A percentile compares a stretch with the other conserved stretches of the same genome.
phyloP scores from a whole-genome alignment of 2,113 vertebrate genomes.

The Bufo gargarizans region DNA sequence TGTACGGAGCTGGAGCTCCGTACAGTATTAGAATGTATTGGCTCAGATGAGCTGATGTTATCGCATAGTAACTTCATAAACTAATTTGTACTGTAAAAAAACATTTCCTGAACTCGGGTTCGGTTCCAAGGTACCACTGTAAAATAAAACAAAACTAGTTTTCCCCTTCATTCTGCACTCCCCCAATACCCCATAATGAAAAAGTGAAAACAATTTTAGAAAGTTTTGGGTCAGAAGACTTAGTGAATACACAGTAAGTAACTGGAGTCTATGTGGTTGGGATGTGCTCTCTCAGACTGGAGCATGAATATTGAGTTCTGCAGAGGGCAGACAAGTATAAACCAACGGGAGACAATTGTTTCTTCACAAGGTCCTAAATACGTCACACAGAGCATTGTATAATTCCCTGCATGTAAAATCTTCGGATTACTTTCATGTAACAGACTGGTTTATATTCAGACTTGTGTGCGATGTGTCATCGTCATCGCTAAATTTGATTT shows the following conservation, averaged over 20 bases:
- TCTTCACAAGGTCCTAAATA: neutral
- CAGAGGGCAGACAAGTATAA: slow-evolving; percentile 39
- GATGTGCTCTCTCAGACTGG: neutral
- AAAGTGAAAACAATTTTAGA: too few relatives aligned
- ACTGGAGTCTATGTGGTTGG: neutral
- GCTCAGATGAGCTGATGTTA: too few relatives aligned
- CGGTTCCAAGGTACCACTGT: too few relatives aligned
- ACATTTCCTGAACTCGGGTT: too few relatives aligned
- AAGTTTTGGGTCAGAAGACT: too few relatives aligned
- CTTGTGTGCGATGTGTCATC: neutral
- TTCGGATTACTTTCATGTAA: neutral
- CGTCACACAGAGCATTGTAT: slow-evolving; percentile 3
- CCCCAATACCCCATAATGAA: too few relatives aligned
- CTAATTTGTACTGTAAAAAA: too few relatives aligned
- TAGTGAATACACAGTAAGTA: neutral
- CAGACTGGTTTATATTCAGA: neutral
- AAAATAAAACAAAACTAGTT: too few relatives aligned
- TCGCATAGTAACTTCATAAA: too few relatives aligned
- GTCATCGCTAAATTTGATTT: neutral
- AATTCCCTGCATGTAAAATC: neutral
- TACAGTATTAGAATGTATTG: too few relatives aligned
- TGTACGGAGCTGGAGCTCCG: too few relatives aligned
- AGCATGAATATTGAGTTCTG: neutral
- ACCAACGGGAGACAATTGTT: neutral
- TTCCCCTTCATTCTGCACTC: too few relatives aligned